A percentile compares a stretch with the other conserved stretches of the same genome.
Evolutionary conservation across 2,888 invertebrate species (phyloP).

Genomic region (Pristionchus exspectatus): DNA sequence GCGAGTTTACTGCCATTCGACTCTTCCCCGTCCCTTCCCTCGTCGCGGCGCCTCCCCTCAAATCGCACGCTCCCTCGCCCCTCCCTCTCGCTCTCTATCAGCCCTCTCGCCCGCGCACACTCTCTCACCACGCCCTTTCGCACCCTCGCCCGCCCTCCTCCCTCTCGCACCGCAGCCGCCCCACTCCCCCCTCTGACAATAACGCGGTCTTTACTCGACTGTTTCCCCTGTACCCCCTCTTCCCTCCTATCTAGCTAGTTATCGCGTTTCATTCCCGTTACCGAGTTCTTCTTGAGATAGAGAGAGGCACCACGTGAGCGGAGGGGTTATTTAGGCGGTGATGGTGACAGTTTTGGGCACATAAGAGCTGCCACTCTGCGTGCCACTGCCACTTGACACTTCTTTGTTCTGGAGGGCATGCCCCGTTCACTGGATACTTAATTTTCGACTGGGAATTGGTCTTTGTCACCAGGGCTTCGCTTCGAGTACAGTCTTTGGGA

Average conservation of each 20-base stretch:
- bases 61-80: not conserved
- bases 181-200: not conserved
- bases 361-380: too few species aligned
- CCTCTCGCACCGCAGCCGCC: not conserved
- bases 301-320: not conserved
- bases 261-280: slow-evolving; percentile 13
- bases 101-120: not conserved
- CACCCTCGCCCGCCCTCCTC: not conserved
- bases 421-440: too few species aligned
- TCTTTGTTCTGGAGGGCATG: not conserved
- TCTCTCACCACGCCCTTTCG: not conserved
- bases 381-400: not conserved
- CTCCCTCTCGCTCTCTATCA: not conserved
- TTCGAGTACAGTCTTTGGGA: not conserved
- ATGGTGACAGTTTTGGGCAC: not conserved
- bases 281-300: not conserved
- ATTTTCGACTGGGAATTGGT: too few species aligned
- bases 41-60: not conserved
- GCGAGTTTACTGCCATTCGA: slow-evolving; percentile 23
- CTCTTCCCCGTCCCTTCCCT: not conserved
- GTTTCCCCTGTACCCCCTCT: not conserved
- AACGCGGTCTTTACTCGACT: not conserved
- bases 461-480: too few species aligned
- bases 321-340: not conserved
- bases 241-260: slow-evolving; percentile 18